phyloP scores from a whole-genome alignment of 2,888 invertebrate species.

The Priocnemis perturbator region DNA sequence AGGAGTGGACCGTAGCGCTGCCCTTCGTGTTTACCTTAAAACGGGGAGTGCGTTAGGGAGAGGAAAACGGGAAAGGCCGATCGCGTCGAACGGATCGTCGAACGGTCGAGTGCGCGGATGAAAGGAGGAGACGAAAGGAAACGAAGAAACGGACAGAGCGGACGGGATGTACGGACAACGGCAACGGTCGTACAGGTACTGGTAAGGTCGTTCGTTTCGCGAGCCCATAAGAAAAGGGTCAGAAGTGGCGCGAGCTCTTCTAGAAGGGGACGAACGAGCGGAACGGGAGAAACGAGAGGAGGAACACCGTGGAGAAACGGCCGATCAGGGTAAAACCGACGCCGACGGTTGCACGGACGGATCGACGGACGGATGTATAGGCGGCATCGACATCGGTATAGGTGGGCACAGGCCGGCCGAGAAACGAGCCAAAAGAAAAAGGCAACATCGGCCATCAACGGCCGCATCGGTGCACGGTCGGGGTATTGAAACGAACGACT shows the following conservation, averaged over 20 bases:
- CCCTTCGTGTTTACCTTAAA: too few relatives aligned
- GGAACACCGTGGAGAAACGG: not conserved
- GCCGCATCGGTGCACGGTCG: conserved; percentile 50
- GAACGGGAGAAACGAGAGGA: not conserved
- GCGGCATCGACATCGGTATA: not conserved
- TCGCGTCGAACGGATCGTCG: too few relatives aligned
- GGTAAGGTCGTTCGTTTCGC: too few relatives aligned
- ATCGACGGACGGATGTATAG: not conserved
- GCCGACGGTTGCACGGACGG: conserved; percentile 1
- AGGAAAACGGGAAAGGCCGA: too few relatives aligned
- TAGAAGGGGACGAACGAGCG: not conserved
- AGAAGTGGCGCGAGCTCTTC: too few relatives aligned
- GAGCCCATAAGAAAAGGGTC: too few relatives aligned
- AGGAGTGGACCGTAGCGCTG: too few relatives aligned
- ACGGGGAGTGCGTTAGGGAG: too few relatives aligned
- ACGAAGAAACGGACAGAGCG: too few relatives aligned
- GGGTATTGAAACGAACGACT: conserved; percentile 62
- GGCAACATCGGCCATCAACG: conserved; percentile 50
- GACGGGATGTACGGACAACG: too few relatives aligned
- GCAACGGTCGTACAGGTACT: too few relatives aligned
- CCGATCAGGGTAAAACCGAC: not conserved
- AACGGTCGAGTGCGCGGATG: too few relatives aligned
- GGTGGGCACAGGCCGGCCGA: conserved; percentile 3
- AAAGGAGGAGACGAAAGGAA: not conserved
- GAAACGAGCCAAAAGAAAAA: conserved; percentile 47